phyloP scores from a whole-genome alignment of 1,140 invertebrate species.

The Lamellibrachia luymesi region DNA sequence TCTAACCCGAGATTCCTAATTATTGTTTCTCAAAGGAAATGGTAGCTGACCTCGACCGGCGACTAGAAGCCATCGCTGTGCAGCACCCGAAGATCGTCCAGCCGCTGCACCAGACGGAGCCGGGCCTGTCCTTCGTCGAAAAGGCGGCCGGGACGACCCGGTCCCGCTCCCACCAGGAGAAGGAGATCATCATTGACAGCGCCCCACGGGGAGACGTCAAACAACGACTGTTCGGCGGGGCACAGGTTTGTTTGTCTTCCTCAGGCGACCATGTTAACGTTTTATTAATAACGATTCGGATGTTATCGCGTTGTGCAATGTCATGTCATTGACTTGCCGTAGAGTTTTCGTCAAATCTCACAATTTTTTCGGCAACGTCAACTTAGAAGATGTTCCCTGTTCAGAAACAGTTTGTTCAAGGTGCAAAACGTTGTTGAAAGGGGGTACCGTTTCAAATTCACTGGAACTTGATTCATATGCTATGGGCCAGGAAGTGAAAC shows the following conservation, averaged over 20 bases:
- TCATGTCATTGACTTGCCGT: too few relatives aligned
- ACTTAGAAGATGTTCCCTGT: too few relatives aligned
- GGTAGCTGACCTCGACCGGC: conserved; percentile 20
- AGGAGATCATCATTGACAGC: conserved; percentile 13
- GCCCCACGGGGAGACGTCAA: not conserved
- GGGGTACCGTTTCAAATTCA: too few relatives aligned
- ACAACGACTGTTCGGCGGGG: not conserved
- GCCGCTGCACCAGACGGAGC: conserved; percentile 2
- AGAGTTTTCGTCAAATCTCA: too few relatives aligned
- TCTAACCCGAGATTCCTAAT: not conserved
- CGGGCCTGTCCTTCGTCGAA: conserved; percentile 9
- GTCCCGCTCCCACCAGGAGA: not conserved
- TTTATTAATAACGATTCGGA: too few relatives aligned
- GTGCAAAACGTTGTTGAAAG: too few relatives aligned
- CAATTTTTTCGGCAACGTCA: too few relatives aligned
- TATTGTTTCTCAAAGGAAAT: conserved; percentile 19
- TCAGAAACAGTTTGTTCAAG: too few relatives aligned
- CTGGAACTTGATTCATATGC: too few relatives aligned
- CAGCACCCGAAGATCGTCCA: conserved; percentile 22
- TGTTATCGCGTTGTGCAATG: too few relatives aligned
- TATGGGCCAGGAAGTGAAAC: too few relatives aligned
- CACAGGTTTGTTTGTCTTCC: not conserved
- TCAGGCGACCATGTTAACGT: too few relatives aligned
- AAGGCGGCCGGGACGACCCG: not conserved
- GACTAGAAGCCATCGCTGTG: conserved; percentile 21